phyloP scores from a whole-genome alignment of 2,113 vertebrate species.

The Haemorhous mexicanus region DNA sequence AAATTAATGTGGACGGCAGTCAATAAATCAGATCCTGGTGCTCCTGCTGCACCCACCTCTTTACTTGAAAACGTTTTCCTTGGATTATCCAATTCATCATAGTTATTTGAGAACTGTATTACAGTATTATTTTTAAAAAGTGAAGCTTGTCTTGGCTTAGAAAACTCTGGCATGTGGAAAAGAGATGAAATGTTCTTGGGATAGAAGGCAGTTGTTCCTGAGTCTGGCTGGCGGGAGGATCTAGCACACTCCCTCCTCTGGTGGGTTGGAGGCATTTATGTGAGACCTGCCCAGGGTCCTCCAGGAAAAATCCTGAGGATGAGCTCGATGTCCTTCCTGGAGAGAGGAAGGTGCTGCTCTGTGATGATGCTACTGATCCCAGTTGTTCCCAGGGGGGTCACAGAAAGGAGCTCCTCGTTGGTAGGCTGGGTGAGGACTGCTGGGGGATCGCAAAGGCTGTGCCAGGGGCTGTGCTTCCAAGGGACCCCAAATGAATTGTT shows the following conservation, averaged over 20 bases:
- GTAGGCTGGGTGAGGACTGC: neutral
- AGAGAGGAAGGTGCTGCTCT: neutral
- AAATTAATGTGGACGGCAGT: neutral
- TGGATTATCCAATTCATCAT: neutral
- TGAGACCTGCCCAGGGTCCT: neutral
- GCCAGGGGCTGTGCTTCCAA: neutral
- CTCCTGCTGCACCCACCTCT: neutral
- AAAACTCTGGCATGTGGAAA: neutral
- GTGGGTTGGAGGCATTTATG: neutral
- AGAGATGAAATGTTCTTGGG: neutral
- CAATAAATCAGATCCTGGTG: neutral
- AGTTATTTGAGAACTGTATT: neutral
- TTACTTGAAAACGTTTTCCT: neutral
- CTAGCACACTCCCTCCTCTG: neutral
- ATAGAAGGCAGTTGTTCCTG: neutral
- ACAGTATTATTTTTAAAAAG: neutral
- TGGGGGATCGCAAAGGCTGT: neutral
- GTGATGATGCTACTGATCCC: neutral
- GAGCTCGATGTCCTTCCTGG: fast-evolving
- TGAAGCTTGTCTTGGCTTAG: neutral
- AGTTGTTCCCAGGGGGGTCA: fast-evolving
- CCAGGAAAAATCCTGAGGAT: neutral
- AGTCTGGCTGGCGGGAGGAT: neutral
- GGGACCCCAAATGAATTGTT: neutral
- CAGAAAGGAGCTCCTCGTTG: neutral